Evolutionary conservation across 2,113 vertebrate species (phyloP).

Genomic region (Paradoxurus hermaphroditus): DNA sequence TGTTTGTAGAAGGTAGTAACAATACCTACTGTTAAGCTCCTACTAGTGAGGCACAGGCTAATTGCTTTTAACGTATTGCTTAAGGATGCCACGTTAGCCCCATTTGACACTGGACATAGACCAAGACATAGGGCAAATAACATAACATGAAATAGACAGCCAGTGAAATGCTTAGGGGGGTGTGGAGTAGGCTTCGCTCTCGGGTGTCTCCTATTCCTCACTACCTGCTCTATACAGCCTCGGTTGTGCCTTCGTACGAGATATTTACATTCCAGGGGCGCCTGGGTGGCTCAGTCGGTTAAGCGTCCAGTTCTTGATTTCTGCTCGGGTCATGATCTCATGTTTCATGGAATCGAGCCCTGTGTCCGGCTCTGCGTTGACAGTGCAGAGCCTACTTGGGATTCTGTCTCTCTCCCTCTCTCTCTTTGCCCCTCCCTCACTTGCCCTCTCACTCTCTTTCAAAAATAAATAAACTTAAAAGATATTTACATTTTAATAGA

Average conservation of each 20-base stretch:
- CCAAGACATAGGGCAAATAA: neutral
- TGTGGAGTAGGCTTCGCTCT: neutral
- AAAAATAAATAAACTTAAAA: neutral
- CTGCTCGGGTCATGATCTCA: no score
- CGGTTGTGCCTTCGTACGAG: neutral
- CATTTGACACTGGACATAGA: neutral
- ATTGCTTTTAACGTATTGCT: neutral
- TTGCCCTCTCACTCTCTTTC: no score
- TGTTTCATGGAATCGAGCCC: no score
- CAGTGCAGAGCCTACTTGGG: no score
- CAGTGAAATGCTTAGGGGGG: neutral
- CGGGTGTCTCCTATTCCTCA: neutral
- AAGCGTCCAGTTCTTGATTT: no score
- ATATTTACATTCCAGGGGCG: neutral
- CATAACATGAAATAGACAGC: no score
- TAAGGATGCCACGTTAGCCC: neutral
- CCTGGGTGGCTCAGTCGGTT: no score
- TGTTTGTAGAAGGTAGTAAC: neutral
- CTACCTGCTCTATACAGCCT: neutral
- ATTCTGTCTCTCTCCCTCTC: no score
- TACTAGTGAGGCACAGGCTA: neutral
- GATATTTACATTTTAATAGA: slow-evolving; percentile 12
- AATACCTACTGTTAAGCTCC: neutral
- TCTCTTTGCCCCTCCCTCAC: no score
- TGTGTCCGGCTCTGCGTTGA: no score